phyloP scores from a whole-genome alignment of 1,140 invertebrate genomes.

The Whitmania pigra region DNA sequence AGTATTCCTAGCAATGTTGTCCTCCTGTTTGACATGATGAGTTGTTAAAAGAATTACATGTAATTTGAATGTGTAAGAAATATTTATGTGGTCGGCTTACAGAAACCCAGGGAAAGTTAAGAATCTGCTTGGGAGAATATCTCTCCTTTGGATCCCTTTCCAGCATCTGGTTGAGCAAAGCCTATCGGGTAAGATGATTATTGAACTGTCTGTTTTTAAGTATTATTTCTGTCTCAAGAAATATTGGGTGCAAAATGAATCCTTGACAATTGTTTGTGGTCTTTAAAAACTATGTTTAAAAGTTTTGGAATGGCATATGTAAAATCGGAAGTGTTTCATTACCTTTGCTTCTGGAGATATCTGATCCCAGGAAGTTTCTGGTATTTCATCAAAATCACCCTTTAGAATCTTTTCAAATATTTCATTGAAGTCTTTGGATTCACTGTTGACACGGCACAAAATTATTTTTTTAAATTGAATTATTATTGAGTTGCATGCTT shows the following conservation, averaged over 20 bases:
- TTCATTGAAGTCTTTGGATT: conserved; percentile 1
- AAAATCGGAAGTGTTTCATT: not conserved
- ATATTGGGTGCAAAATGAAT: not conserved
- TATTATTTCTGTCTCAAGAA: not conserved
- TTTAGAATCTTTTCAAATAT: conserved; percentile 8
- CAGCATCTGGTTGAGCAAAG: not conserved
- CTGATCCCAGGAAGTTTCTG: not conserved
- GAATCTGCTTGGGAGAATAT: not conserved
- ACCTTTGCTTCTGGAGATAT: conserved; percentile 6
- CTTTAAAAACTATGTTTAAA: not conserved
- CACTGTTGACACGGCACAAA: not conserved
- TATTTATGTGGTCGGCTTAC: not conserved
- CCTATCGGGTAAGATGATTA: not conserved
- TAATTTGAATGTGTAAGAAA: too few species aligned
- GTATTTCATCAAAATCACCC: not conserved
- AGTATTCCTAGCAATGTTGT: too few species aligned
- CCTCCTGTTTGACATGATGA: too few species aligned
- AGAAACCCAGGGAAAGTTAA: not conserved
- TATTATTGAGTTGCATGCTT: too few species aligned
- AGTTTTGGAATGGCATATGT: not conserved
- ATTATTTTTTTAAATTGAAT: not conserved
- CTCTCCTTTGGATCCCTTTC: not conserved
- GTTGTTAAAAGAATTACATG: too few species aligned
- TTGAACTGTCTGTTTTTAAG: not conserved
- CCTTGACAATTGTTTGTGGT: not conserved